These are phyloP conservation scores for Anomalospiza imberbis DNA, from an alignment of 2,797 vertebrate species.

Conservation along the genomic window DNA sequence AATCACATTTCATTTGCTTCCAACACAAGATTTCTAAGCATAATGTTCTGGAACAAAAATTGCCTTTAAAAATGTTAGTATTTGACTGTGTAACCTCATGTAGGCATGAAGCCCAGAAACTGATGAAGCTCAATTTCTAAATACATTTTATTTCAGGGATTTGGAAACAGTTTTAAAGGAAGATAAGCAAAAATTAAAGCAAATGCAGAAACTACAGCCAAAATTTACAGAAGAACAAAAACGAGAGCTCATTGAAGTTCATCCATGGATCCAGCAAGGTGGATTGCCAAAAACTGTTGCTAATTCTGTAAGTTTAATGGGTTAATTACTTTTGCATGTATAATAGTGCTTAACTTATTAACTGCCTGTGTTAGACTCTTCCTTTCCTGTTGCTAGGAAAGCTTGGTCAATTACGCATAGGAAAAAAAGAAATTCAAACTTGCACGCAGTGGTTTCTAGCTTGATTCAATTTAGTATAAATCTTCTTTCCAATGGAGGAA, in stretches of 20 bases:
- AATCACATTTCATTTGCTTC: neutral
- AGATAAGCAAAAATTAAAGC: conserved; percentile 85
- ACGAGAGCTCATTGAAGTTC: conserved; percentile 86
- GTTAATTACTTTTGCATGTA: neutral
- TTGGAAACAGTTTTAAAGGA: conserved; percentile 84
- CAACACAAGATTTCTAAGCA: neutral
- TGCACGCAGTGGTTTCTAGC: neutral
- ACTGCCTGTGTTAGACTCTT: neutral
- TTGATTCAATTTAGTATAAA: neutral
- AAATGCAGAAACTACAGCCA: conserved; percentile 90
- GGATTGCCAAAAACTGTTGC: conserved; percentile 83
- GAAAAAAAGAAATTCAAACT: neutral
- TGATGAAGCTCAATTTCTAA: neutral
- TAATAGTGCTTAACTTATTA: neutral
- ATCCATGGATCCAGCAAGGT: conserved; percentile 88
- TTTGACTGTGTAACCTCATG: neutral
- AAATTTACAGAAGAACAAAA: conserved; percentile 86
- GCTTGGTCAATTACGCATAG: neutral
- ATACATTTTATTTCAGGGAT: conserved; percentile 73
- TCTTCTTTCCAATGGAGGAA: neutral
- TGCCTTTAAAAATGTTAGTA: neutral
- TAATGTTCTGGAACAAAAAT: neutral
- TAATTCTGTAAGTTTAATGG: conserved; percentile 76
- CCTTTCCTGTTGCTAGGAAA: neutral
- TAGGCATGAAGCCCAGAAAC: neutral